Evolutionary conservation across 2,113 vertebrate species (phyloP), one percentile per base, ranked within the genome.

Genomic region (Pygoscelis antarcticus): DNA sequence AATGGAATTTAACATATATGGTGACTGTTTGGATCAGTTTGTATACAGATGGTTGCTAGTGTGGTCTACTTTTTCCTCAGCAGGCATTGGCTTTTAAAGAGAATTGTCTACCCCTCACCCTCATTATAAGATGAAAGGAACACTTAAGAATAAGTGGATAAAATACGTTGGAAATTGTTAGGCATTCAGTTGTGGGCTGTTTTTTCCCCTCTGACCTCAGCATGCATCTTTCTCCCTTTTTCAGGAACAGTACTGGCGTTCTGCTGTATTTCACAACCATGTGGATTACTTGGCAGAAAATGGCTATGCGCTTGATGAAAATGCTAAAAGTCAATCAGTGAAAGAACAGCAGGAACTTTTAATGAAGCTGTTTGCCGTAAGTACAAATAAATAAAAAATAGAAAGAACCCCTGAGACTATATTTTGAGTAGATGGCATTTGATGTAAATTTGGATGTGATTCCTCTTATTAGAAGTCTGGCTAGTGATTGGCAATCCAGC

Each of bases 301-400:
- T 60, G 99, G 99, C 81, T 99, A 99, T 26, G 99, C 99, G 95
- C 89, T 98, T 8, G 98, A 99, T 86, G 99, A 99, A 95, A 98
- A 92, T 8, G 96, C 77, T 40, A 99, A 98, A 98, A 98, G 51
- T 64, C 98, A 96, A 80, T 97, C 98, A 10, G 94, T 98, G 95
- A 99, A 98, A 94, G 99, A 99, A 71, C 99, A 99, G 89, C 99
- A 99, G 93, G 99, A 99, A 91, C 98, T 99, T 71, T 85, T 99
- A 75, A 99, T 99, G 98, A 99, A 99, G 97, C 99, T 99, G 98
- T 99, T 99, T 96, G 99, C 99, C 5, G 99, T 99, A 87, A 99
- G 99, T 98, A 46, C 77, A 92, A 87, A 68, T 32, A 47, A 79
- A 52, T 13, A 62, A 23, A 66, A n/a, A 29, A 15, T 1, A 40